Base-by-base conservation (phyloP, 2,797 vertebrate genomes). In the Sorex maritimensis region DNA sequence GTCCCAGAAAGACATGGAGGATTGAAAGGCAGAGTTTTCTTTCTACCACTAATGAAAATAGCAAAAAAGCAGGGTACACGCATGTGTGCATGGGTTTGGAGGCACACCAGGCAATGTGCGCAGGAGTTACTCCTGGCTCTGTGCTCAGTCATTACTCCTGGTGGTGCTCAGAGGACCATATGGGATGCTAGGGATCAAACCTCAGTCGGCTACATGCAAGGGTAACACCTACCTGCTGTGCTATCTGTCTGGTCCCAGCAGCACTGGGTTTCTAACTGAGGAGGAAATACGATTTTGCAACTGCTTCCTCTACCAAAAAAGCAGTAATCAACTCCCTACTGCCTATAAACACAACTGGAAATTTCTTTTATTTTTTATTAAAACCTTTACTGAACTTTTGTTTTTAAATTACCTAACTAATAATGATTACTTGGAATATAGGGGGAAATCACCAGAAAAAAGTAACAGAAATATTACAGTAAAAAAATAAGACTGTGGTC, bases 351-450 rank as follows among this genome's bases (percentile, higher is more conserved):
- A 80, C 6, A 79, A 4, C 44, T 84, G 6, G 86, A 68, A 23
- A 26, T 87, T 81, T 86, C 68, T 91, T 77, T 52, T 58, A 44
- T 38, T 84, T 74, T 93, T 75, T 69, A 78, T 79, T 30, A 65
- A 93, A 93, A 93, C 2, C 3, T 81, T 86, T 75, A 68, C 38
- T 84, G 5, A 86, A 24, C 58, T 80, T 91, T 68, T 61, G 0
- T 75, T 83, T 83, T 78, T 67, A 3, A 88, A 91, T 82, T 81
- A 91, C 17, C 15, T 46, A 92, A 93, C 30, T 93, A 95, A 93
- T 65, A 7, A 1, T 93, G 65, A 87, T 75, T 79, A 85, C 24
- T 24, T 86, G 63, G 28, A 81, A 91, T 49, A 88, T 1, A 86
- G 41, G 24, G 15, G 26, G 17, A 61, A 28, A 52, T 85, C 67